These are phyloP conservation scores for Serrognathus titanus DNA, from an alignment of 2,888 invertebrate genomes.

Conservation along the genomic window DNA sequence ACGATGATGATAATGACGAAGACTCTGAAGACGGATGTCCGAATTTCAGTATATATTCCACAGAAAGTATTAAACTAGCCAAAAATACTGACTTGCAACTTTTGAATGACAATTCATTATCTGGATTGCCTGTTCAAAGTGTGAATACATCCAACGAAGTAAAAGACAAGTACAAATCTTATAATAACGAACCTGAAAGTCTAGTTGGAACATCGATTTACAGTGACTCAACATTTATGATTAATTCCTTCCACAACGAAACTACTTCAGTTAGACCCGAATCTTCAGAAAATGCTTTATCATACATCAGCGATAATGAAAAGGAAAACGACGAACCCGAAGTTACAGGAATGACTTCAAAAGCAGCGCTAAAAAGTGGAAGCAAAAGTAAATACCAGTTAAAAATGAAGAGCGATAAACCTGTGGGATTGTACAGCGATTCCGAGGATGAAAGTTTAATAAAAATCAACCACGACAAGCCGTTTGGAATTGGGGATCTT, in stretches of 20 bases:
- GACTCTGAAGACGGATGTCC: slow-evolving; percentile 70
- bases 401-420: neutral
- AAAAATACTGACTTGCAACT: slow-evolving; percentile 49
- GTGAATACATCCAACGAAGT: neutral
- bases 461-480: slow-evolving; percentile 33
- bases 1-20: slow-evolving; percentile 52
- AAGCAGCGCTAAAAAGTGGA: neutral
- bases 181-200: neutral
- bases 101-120: neutral
- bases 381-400: neutral
- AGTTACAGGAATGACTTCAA: neutral
- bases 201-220: neutral
- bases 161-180: neutral
- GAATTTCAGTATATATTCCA: slow-evolving; percentile 81
- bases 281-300: neutral
- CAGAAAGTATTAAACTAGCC: slow-evolving; percentile 73
- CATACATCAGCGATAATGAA: neutral
- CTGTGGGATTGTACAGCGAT: slow-evolving; percentile 40
- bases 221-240: too few species aligned
- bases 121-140: neutral
- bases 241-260: too few species aligned
- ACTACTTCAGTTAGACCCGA: neutral
- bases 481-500: slow-evolving; percentile 42
- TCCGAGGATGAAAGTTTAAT: slow-evolving; percentile 45
- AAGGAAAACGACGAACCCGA: neutral